Percentiles rank a stretch among this genome's conserved stretches.
phyloP scores from a whole-genome alignment of 2,797 vertebrate genomes.

The Sebastes hubbsi region DNA sequence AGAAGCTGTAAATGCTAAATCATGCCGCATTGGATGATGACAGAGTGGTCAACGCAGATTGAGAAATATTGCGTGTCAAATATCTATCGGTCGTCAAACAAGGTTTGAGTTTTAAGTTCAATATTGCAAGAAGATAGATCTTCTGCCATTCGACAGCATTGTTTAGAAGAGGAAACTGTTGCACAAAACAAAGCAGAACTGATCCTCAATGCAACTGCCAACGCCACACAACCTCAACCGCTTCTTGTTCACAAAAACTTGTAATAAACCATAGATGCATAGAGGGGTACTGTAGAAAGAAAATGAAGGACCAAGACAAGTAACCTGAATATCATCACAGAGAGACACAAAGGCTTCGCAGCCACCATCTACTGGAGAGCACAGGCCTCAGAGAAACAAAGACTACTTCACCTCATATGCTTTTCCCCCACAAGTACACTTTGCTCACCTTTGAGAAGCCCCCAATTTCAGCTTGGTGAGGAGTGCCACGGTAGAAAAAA shows the following conservation, averaged over 20 bases:
- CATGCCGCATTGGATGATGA: conserved; percentile 14
- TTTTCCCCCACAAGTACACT: conserved; percentile 22
- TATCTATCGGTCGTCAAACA: conserved; percentile 3
- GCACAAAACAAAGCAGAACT: conserved; percentile 56
- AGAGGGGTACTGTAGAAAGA: neutral
- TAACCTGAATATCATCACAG: conserved; percentile 13
- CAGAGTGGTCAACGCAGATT: conserved; percentile 12
- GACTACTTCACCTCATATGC: conserved; percentile 18
- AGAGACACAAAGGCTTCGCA: conserved; percentile 5
- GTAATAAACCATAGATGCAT: neutral
- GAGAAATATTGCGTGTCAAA: conserved; percentile 10
- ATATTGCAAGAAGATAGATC: conserved; percentile 16
- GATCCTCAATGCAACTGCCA: conserved; percentile 16
- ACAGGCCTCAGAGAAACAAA: conserved; percentile 20
- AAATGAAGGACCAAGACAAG: conserved; percentile 23
- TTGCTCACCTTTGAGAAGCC: conserved; percentile 41
- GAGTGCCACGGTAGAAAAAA: conserved; percentile 7
- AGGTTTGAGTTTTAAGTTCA: conserved; percentile 31
- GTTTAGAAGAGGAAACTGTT: conserved; percentile 54
- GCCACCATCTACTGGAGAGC: conserved; percentile 12
- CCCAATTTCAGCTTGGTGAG: conserved; percentile 38
- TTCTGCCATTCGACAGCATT: conserved; percentile 44
- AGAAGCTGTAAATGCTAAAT: conserved; percentile 37
- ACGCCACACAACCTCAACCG: neutral
- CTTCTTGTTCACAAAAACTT: conserved; percentile 7